Evolutionary conservation across 2,797 vertebrate species (phyloP).

Genomic region (Limosa lapponica): DNA sequence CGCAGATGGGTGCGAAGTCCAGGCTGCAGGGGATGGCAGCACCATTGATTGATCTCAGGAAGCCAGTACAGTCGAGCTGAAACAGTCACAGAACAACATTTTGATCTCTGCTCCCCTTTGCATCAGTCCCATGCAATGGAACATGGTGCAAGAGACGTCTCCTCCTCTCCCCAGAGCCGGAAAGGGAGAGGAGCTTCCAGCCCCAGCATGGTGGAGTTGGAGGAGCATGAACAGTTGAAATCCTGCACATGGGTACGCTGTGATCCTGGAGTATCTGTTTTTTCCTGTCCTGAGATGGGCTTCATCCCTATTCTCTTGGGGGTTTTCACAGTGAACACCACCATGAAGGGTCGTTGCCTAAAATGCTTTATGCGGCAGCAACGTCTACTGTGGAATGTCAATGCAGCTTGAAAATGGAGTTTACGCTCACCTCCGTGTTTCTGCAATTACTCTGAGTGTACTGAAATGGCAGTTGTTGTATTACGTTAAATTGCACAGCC

Average conservation of each 20-base stretch:
- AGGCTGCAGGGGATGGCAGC: fast-evolving
- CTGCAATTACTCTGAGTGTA: neutral
- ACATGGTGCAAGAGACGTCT: neutral
- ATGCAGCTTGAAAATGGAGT: neutral
- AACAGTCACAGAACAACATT: neutral
- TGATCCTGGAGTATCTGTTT: neutral
- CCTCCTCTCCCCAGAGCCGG: neutral
- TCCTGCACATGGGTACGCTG: neutral
- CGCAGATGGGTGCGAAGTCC: slow-evolving; percentile 22
- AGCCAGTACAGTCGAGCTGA: slow-evolving; percentile 18
- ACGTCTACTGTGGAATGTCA: neutral
- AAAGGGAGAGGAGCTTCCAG: neutral
- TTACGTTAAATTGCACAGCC: slow-evolving; percentile 8
- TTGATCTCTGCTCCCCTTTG: neutral
- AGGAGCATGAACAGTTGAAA: neutral
- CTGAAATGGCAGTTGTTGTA: neutral
- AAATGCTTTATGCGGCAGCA: neutral
- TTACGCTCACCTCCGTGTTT: neutral
- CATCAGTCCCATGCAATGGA: neutral
- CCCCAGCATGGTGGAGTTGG: fast-evolving
- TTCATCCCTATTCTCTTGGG: neutral
- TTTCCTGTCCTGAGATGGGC: neutral
- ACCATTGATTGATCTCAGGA: neutral
- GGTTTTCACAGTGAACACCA: neutral
- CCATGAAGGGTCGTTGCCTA: neutral